A percentile compares a stretch with the other conserved stretches of the same genome.
phyloP scores from a whole-genome alignment of 2,113 vertebrate genomes.

The Saguinus midas region DNA sequence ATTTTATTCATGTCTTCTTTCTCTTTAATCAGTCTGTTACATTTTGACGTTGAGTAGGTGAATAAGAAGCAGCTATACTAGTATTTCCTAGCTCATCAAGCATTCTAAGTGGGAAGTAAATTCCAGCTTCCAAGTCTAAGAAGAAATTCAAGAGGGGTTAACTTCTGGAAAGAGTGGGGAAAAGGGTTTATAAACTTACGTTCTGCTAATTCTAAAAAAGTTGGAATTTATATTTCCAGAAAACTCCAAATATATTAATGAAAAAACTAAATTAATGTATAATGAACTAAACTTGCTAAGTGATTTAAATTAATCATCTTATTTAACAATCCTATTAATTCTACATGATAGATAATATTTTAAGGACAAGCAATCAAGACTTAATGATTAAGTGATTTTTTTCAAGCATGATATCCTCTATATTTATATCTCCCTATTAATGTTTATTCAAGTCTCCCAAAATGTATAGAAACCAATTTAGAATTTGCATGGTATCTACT shows the following conservation, averaged over 20 bases:
- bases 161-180: neutral
- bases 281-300: neutral
- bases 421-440: neutral
- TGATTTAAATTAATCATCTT: neutral
- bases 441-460: neutral
- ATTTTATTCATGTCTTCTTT: constrained; percentile 68
- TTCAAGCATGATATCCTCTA: neutral
- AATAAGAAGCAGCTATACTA: constrained; percentile 61
- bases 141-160: neutral
- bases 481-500: neutral
- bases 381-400: neutral
- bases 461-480: neutral
- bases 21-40: constrained; percentile 70
- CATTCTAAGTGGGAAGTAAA: constrained; percentile 54
- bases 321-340: constrained; percentile 6
- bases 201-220: neutral
- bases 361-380: neutral
- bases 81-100: constrained; percentile 42
- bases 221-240: neutral
- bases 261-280: neutral
- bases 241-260: neutral
- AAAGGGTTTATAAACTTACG: neutral
- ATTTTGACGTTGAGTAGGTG: constrained; percentile 63
- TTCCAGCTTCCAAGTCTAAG: constrained; percentile 19
- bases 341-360: neutral